Evolutionary conservation across 2,113 vertebrate species (phyloP).

Genomic region (Cyanistes caeruleus): DNA sequence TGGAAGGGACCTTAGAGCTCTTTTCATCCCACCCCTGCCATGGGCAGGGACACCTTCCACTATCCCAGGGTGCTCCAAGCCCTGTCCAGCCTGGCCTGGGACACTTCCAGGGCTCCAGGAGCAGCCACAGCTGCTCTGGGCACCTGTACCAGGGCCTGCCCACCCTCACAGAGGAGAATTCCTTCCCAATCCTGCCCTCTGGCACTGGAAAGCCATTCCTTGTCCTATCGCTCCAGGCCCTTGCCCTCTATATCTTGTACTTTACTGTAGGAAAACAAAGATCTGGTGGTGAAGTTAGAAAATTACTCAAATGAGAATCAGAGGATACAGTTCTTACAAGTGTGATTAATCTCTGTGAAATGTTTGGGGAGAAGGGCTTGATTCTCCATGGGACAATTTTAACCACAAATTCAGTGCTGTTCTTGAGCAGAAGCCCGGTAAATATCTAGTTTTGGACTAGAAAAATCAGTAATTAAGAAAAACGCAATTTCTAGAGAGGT

Average conservation of each 20-base stretch:
- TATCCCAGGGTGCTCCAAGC: background rate
- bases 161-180: background rate
- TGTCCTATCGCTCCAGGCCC: too few relatives aligned
- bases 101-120: background rate
- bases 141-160: background rate
- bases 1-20: background rate
- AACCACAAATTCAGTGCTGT: background rate
- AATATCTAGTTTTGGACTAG: background rate
- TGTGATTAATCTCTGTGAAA: background rate
- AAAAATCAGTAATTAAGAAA: background rate
- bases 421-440: background rate
- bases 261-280: background rate
- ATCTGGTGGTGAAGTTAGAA: background rate
- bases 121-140: background rate
- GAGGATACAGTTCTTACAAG: background rate
- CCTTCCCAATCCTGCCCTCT: background rate
- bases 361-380: background rate
- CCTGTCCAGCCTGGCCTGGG: background rate
- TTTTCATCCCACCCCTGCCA: background rate
- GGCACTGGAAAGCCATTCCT: background rate
- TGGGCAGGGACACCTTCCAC: background rate
- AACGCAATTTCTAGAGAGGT: background rate
- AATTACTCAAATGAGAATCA: background rate
- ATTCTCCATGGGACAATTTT: background rate
- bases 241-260: background rate